phyloP scores from a whole-genome alignment of 2,888 invertebrate genomes.

The Cinara cedri region DNA sequence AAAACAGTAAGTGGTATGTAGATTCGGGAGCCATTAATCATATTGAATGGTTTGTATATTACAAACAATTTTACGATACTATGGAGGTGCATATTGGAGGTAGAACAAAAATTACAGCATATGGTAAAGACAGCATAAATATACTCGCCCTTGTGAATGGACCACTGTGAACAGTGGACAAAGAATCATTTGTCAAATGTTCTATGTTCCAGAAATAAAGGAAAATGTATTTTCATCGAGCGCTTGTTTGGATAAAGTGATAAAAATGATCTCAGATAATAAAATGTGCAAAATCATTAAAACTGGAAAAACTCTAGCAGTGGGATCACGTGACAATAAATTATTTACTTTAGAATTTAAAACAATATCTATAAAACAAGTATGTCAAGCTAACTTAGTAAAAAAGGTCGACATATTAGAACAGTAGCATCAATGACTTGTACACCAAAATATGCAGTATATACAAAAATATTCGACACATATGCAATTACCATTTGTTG shows the following conservation, averaged over 20 bases:
- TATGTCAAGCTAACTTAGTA: not conserved
- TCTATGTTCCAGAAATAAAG: conserved; percentile 13
- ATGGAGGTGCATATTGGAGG: not conserved
- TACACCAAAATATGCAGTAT: not conserved
- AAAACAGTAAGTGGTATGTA: conserved; percentile 17
- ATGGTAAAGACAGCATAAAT: conserved; percentile 20
- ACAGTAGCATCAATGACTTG: not conserved
- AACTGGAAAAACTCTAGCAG: not conserved
- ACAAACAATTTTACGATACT: not conserved
- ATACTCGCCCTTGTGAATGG: not conserved
- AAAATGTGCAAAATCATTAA: not conserved
- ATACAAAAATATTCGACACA: not conserved
- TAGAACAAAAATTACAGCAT: not conserved
- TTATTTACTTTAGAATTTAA: not conserved
- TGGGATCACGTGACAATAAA: not conserved
- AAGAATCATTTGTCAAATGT: conserved; percentile 16
- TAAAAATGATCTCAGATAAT: conserved; percentile 21
- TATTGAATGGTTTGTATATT: conserved; percentile 9
- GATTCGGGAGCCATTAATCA: conserved; percentile 12
- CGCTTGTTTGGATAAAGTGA: conserved; percentile 6
- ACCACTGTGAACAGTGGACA: not conserved
- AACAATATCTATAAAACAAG: not conserved
- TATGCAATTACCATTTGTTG: conserved; percentile 1
- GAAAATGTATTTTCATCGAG: conserved; percentile 11
- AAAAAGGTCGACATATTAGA: not conserved